Conservation (phyloP, 2,888 invertebrate species). For the Xestia c-nigrum region DNA sequence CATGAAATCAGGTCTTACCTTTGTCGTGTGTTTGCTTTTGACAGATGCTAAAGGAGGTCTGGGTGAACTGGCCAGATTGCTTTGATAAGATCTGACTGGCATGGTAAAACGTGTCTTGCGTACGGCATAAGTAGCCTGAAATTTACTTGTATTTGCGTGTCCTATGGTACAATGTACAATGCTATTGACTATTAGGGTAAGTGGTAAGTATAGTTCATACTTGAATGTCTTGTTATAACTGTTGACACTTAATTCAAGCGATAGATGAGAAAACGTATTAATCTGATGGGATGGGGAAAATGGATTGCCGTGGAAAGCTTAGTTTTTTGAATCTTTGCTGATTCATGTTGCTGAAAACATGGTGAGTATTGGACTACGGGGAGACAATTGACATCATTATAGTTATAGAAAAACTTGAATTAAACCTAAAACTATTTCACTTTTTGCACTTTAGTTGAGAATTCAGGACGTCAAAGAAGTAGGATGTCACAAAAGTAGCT, state of each 20-base stretch:
- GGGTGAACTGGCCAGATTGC: slow-evolving; percentile 15
- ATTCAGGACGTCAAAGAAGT: neutral
- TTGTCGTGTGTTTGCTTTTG: slow-evolving; percentile 49
- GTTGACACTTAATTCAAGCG: neutral
- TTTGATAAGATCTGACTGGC: slow-evolving; percentile 36
- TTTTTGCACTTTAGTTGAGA: no score
- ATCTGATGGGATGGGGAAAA: neutral
- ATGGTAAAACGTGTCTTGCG: neutral
- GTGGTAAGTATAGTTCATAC: neutral
- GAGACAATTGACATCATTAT: neutral
- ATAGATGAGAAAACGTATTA: neutral
- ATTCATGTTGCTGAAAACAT: neutral
- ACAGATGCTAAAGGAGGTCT: slow-evolving; percentile 55
- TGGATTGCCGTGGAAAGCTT: neutral
- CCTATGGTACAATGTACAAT: neutral
- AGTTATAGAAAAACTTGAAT: neutral
- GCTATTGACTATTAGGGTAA: neutral
- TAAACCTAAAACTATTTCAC: neutral
- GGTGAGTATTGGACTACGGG: neutral
- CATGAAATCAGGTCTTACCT: slow-evolving; percentile 40
- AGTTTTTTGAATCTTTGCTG: neutral
- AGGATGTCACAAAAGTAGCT: neutral
- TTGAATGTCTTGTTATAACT: neutral
- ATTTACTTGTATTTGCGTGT: neutral
- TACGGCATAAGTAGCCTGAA: slow-evolving; percentile 18